phyloP scores from a whole-genome alignment of 2,888 invertebrate species.

The Anaspis maculata region DNA sequence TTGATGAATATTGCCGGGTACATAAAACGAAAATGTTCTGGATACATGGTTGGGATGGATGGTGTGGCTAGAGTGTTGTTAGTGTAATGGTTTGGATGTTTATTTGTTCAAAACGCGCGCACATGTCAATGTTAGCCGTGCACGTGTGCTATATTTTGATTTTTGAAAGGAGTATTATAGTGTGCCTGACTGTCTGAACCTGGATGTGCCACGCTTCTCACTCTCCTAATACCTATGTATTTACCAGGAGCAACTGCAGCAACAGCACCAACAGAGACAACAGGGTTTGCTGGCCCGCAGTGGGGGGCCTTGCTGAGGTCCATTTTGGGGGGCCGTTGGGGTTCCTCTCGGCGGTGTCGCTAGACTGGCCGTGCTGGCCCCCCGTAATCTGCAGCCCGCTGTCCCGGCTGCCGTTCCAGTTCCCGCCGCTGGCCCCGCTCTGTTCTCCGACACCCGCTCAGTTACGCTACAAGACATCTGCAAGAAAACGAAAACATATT shows the following conservation, averaged over 20 bases:
- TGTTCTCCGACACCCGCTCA: conserved; percentile 42
- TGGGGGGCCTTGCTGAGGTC: conserved; percentile 35
- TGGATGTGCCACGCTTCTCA: too few species aligned
- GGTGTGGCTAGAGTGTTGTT: too few species aligned
- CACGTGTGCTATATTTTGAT: too few species aligned
- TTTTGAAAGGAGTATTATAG: too few species aligned
- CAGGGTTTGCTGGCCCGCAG: conserved; percentile 51
- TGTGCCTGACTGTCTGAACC: too few species aligned
- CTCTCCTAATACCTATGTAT: too few species aligned
- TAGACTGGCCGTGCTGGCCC: conserved; percentile 35
- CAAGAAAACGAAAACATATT: conserved; percentile 18
- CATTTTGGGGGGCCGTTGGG: conserved; percentile 32
- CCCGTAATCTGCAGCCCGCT: conserved; percentile 35
- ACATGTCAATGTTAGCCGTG: conserved; percentile 7
- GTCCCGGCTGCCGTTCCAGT: conserved; percentile 38
- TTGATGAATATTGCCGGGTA: too few species aligned
- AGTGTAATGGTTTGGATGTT: too few species aligned
- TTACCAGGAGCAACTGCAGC: conserved; percentile 65
- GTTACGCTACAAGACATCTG: conserved; percentile 54
- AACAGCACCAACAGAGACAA: conserved; percentile 63
- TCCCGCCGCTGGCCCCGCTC: conserved; percentile 35
- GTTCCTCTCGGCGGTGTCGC: conserved; percentile 36
- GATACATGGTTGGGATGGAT: too few species aligned
- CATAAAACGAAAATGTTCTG: too few species aligned
- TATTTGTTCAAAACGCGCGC: conserved; percentile 9